A percentile compares a stretch with the other conserved stretches of the same genome.
Conservation (phyloP, 2,888 invertebrate genomes). For the Chromoteleia sp. region DNA sequence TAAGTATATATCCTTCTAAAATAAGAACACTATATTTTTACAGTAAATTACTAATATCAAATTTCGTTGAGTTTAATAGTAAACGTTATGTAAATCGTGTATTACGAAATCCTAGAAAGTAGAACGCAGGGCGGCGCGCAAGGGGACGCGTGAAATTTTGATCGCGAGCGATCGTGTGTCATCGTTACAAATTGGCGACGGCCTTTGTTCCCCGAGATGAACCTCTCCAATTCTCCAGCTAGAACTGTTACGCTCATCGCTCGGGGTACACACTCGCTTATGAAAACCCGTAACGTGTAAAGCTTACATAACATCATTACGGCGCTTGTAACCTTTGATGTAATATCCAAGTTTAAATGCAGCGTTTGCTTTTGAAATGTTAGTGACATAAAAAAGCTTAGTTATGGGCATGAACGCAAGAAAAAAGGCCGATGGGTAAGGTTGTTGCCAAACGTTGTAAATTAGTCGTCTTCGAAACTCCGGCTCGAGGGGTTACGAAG, state of each 20-base stretch:
- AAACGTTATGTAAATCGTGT: slow-evolving; percentile 6
- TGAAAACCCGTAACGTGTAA: slow-evolving; percentile 49
- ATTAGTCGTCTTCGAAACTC: slow-evolving; percentile 23
- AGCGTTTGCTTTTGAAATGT: slow-evolving; percentile 52
- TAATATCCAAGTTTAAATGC: slow-evolving; percentile 62
- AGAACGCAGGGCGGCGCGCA: slow-evolving; percentile 1
- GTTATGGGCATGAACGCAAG: slow-evolving; percentile 40
- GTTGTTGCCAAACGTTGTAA: slow-evolving; percentile 37
- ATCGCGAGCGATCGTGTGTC: slow-evolving; percentile 20
- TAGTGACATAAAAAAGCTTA: slow-evolving; percentile 34
- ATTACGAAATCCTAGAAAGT: slow-evolving; percentile 39
- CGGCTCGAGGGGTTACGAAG: slow-evolving; percentile 6
- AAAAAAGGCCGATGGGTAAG: slow-evolving; percentile 35
- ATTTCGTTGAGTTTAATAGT: neutral
- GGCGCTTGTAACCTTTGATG: slow-evolving; percentile 61
- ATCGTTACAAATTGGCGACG: slow-evolving; percentile 31
- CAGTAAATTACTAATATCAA: neutral
- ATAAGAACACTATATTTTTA: too few relatives aligned
- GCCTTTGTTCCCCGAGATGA: slow-evolving; percentile 29
- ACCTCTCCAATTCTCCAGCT: neutral
- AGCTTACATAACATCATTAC: slow-evolving; percentile 64
- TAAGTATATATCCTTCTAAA: too few relatives aligned
- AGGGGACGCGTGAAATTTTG: slow-evolving; percentile 20
- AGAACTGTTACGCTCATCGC: slow-evolving; percentile 39
- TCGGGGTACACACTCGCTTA: slow-evolving; percentile 38